Conservation (phyloP, 2,888 invertebrate species). For the Tiliacea aurago region DNA sequence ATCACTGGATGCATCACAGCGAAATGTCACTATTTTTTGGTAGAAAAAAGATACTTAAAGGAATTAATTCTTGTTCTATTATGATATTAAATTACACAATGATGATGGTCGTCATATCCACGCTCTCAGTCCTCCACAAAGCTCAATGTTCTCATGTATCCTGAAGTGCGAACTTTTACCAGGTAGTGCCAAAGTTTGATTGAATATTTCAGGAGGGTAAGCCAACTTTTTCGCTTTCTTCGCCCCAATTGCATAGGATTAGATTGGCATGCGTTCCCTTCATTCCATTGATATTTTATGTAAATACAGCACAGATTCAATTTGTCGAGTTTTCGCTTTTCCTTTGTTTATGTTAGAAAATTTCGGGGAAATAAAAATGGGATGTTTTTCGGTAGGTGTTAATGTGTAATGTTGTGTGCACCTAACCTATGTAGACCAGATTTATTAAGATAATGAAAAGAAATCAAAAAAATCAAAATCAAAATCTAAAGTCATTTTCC, state of each 20-base stretch:
- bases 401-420: neutral
- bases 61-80: neutral
- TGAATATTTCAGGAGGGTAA: constrained; percentile 78
- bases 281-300: constrained; percentile 49
- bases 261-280: constrained; percentile 63
- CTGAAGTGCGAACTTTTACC: constrained; percentile 68
- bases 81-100: neutral
- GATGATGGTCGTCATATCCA: constrained; percentile 29
- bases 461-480: too few relatives aligned
- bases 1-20: neutral
- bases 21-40: neutral
- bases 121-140: neutral
- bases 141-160: constrained; percentile 54
- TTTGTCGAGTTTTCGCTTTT: constrained; percentile 38
- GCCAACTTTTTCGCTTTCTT: constrained; percentile 74
- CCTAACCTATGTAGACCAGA: too few relatives aligned
- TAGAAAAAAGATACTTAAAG: neutral
- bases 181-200: constrained; percentile 80
- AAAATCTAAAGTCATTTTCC: too few relatives aligned
- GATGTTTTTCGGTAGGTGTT: neutral
- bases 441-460: too few relatives aligned
- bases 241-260: constrained; percentile 69
- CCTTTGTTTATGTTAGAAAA: constrained; percentile 1
- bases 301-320: constrained; percentile 51
- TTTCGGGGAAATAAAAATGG: neutral